phyloP scores from a whole-genome alignment of 2,113 vertebrate species.

The Regulus satrapa region DNA sequence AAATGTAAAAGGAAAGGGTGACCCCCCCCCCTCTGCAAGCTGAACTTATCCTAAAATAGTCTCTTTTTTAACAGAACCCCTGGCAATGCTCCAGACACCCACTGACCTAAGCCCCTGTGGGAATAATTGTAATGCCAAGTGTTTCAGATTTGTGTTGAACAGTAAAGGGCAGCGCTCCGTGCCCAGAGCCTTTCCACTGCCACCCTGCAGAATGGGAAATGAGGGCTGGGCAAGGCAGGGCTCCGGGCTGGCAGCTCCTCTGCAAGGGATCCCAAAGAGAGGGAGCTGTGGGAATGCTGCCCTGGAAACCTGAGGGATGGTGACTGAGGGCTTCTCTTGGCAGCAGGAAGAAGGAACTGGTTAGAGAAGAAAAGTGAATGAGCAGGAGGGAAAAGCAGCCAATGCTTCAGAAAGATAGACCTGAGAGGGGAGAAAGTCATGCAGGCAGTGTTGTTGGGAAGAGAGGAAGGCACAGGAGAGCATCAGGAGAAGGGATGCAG shows the following conservation, averaged over 20 bases:
- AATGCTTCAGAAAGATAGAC: neutral
- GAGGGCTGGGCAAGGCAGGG: neutral
- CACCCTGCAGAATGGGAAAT: neutral
- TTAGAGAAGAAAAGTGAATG: neutral
- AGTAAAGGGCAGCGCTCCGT: neutral
- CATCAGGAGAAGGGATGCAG: neutral
- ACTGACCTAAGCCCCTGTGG: neutral
- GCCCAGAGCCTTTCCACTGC: neutral
- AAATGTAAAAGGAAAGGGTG: neutral
- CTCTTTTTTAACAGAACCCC: neutral
- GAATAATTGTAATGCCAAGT: neutral
- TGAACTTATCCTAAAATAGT: neutral
- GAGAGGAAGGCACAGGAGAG: neutral
- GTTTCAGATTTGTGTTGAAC: neutral
- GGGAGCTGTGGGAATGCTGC: neutral
- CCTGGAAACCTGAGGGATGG: neutral
- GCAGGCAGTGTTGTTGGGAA: neutral
- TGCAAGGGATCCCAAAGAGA: neutral
- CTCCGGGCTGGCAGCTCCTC: neutral
- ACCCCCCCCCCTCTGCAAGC: neutral
- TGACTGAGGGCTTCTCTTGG: neutral
- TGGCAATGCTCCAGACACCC: neutral
- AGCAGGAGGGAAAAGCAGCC: neutral
- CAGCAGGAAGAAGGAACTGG: neutral
- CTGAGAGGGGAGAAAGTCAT: neutral